These are phyloP conservation scores for Drosophila atripex DNA, from an alignment of 2,888 invertebrate genomes.

Conservation along the genomic window DNA sequence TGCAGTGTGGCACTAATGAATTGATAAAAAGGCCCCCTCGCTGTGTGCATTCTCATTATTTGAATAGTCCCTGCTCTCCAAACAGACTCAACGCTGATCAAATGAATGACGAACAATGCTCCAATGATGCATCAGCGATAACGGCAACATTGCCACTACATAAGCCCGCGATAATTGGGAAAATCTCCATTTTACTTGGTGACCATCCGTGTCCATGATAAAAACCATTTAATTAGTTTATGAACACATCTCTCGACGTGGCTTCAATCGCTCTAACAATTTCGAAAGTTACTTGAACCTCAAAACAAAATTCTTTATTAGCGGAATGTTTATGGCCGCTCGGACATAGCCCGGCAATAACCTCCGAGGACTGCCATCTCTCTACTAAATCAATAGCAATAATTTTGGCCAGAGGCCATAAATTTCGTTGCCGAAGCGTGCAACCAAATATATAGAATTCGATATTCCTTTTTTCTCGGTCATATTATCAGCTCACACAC, in stretches of 20 bases:
- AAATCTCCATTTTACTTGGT: slow-evolving; percentile 4
- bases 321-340: slow-evolving; percentile 49
- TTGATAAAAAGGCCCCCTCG: slow-evolving; percentile 12
- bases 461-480: slow-evolving; percentile 29
- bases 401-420: slow-evolving; percentile 54
- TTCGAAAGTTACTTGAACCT: slow-evolving; percentile 9
- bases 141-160: background rate
- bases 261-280: background rate
- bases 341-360: slow-evolving; percentile 43
- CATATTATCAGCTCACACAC: slow-evolving; percentile 33
- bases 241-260: background rate
- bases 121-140: background rate
- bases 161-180: slow-evolving; percentile 5
- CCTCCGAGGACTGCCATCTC: slow-evolving; percentile 21
- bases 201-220: background rate
- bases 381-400: slow-evolving; percentile 67
- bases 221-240: slow-evolving; percentile 14
- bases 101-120: background rate
- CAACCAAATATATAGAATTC: slow-evolving; percentile 25
- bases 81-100: background rate
- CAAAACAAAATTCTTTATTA: slow-evolving; percentile 33
- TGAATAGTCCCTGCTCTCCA: background rate
- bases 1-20: slow-evolving; percentile 7
- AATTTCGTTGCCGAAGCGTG: slow-evolving; percentile 35
- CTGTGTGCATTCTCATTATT: background rate